A percentile compares a stretch with the other conserved stretches of the same genome.
Evolutionary conservation across 2,888 invertebrate genomes (phyloP).

Genomic region (Chelonus formosanus): DNA sequence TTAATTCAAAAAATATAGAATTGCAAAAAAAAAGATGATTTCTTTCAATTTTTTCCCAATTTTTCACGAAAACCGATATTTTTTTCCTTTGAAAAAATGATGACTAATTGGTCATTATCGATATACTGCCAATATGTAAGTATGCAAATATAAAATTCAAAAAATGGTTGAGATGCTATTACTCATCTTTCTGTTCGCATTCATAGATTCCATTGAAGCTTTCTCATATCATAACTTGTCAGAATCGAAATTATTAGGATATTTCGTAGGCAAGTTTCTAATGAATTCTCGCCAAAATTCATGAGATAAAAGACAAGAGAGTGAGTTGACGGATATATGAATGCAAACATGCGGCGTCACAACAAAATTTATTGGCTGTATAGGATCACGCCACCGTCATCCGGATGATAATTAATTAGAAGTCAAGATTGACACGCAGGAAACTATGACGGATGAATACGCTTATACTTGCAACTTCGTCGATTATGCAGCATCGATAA

Average conservation of each 20-base stretch:
- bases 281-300: not conserved
- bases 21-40: too few relatives aligned
- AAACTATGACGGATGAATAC: slow-evolving; percentile 29
- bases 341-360: not conserved
- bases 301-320: not conserved
- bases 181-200: not conserved
- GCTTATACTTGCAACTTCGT: not conserved
- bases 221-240: not conserved
- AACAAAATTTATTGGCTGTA: slow-evolving; percentile 19
- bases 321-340: not conserved
- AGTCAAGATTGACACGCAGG: slow-evolving; percentile 28
- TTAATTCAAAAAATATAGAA: too few relatives aligned
- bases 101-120: too few relatives aligned
- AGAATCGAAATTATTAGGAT: too few relatives aligned
- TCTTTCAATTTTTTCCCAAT: too few relatives aligned
- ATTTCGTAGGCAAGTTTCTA: too few relatives aligned
- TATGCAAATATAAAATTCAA: too few relatives aligned
- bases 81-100: too few relatives aligned
- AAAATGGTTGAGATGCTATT: not conserved
- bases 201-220: too few relatives aligned
- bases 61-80: too few relatives aligned
- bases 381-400: slow-evolving; percentile 11
- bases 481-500: slow-evolving; percentile 21
- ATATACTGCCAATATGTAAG: too few relatives aligned
- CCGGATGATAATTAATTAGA: slow-evolving; percentile 35